Base-by-base conservation (phyloP, 2,113 vertebrate species). In the Ornithorhynchus anatinus region DNA sequence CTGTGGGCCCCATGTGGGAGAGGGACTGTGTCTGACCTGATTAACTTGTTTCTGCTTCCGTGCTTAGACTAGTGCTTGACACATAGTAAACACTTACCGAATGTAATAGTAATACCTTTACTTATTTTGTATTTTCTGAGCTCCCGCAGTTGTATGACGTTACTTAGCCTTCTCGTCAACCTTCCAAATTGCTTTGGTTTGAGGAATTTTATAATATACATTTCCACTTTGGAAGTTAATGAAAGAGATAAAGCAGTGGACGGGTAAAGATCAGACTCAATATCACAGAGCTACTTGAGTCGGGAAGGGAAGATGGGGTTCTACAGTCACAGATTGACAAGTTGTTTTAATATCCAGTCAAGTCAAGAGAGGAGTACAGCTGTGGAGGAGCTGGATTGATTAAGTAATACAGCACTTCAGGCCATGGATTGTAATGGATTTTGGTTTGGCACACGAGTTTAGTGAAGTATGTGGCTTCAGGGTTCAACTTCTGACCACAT, bases 311-410 rank as follows among this genome's bases (percentile, higher is more conserved):
- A 76, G 60, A 65, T 82, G 58, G 27, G 74, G n/a, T 22, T 77
- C 54, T 54, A 38, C 67, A 77, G 85, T 85, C 84, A 81, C 62
- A 29, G 6, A 76, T 72, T 90, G 91, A 91, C 81, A 87, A 91
- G 87, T 91, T 91, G 88, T 77, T 89, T 92, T 93, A 92, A 91
- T 91, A 92, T 87, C 82, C 44, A 80, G 59, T 71, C 67, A 74
- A 7, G 60, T 62, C 1, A 6, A 77, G 73, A 84, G 45, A 85
- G 72, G 57, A 82, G 74, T 63, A 63, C 40, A 84, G 32, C 77
- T 76, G 51, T 40, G 51, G 43, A 78, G 60, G 54, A 67, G 59
- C 72, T 72, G 72, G 80, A 88, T 85, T 89, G 86, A 91, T 89
- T 86, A 91, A 84, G 82, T 78, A 77, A 88, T 89, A 87, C 61